Evolutionary conservation across 2,797 vertebrate species (phyloP).

Genomic region (Echeneis naucrates): DNA sequence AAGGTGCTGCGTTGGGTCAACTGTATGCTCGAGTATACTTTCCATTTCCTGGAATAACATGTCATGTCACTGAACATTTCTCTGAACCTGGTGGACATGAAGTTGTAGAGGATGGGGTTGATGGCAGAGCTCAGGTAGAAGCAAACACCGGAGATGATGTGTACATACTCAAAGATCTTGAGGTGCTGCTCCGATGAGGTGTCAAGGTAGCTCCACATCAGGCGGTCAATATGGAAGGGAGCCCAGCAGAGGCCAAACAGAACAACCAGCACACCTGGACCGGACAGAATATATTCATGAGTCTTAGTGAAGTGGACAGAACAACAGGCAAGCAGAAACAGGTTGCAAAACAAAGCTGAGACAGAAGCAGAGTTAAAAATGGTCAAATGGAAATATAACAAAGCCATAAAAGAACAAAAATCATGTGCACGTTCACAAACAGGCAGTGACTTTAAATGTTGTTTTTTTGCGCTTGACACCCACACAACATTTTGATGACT

Average conservation of each 20-base stretch:
- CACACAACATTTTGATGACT: conserved; percentile 87
- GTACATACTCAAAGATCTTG: conserved; percentile 85
- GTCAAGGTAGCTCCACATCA: conserved; percentile 91
- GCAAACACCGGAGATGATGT: conserved; percentile 89
- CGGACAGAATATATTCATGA: neutral
- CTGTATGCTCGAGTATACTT: conserved; percentile 63
- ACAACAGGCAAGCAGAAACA: neutral
- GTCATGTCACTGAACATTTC: conserved; percentile 90
- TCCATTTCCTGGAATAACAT: conserved; percentile 62
- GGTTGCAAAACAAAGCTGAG: neutral
- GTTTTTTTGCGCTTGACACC: conserved; percentile 21
- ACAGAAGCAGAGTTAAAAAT: neutral
- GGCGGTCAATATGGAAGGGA: conserved; percentile 91
- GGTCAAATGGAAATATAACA: neutral
- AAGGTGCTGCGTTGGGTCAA: conserved; percentile 82
- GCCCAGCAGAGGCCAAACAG: conserved; percentile 95
- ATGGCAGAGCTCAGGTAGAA: conserved; percentile 93
- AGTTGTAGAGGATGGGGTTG: conserved; percentile 94
- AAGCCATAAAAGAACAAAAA: neutral
- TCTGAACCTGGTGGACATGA: conserved; percentile 94
- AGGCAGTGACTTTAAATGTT: neutral
- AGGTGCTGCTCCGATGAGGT: conserved; percentile 75
- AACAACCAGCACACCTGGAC: conserved; percentile 89
- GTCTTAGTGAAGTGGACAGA: neutral
- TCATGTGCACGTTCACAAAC: neutral